Evolutionary conservation across 2,888 invertebrate species (phyloP), one percentile per base, ranked within the genome.

Genomic region (Keiferia lycopersicella): DNA sequence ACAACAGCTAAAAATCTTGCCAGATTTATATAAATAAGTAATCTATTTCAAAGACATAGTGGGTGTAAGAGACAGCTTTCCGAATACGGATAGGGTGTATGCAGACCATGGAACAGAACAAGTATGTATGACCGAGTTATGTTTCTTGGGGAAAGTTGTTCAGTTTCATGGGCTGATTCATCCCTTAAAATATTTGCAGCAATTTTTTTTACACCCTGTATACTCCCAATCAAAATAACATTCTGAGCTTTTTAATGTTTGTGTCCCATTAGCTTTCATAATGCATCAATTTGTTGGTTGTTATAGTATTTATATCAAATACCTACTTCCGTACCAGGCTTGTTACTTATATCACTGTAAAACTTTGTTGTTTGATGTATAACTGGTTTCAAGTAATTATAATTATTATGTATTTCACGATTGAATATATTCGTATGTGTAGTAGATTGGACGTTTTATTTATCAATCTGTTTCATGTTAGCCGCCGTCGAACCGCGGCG

Each of bases 381-480:
- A 68, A 80, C 74, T 74, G 77, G 71, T 78, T 75, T 68, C 69
- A 65, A 68, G 66, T 65, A 60, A 30, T 14, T 22, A 53, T 53
- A 22, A 18, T 48, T 78, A 73, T n/a, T 80, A 80, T 84, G 75
- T 86, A 82, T 85, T 79, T 83, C 80, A 83, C 71, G 72, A 83
- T 81, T 85, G 84, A 88, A 85, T 84, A 84, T 83, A 84, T 86
- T 83, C 80, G 77, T 84, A 84, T 84, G 82, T 86, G 87, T 86
- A 88, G 87, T 78, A 79, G 71, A 41, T n/a, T 12, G 41, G 69
- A 14, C 69, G 78, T 87, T 87, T 88, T 74, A 79, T 82, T 85
- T 77, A 11, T 30, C 26, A 11, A 56, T 16, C 45, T 45, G n/a
- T 16, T 2, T 45, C 16, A 0, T 45, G 4, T n/a, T 2, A 26